phyloP scores from a whole-genome alignment of 2,888 invertebrate species.

The Ephialtes manifestator region DNA sequence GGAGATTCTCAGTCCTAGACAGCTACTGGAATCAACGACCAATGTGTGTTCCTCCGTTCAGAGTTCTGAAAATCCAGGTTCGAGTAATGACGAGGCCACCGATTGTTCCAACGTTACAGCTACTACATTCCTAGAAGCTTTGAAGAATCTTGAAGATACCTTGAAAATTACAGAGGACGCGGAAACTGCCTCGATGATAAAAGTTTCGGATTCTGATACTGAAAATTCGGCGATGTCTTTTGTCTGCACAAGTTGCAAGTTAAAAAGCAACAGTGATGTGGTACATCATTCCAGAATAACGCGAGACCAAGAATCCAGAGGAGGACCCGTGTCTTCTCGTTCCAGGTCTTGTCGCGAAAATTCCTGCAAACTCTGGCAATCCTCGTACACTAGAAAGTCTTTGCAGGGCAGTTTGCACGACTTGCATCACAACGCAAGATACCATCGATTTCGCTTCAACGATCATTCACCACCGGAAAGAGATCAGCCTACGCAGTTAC shows the following conservation, averaged over 20 bases:
- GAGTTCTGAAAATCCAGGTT: constrained; percentile 37
- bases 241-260: constrained; percentile 61
- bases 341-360: not conserved
- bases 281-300: not conserved
- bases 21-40: constrained; percentile 66
- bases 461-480: constrained; percentile 69
- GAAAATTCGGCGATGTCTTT: constrained; percentile 45
- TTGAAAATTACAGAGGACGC: constrained; percentile 31
- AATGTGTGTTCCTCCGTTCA: constrained; percentile 63
- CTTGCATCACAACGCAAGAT: constrained; percentile 4
- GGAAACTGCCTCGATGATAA: not conserved
- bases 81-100: not conserved
- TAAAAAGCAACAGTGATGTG: constrained; percentile 19
- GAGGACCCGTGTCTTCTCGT: constrained; percentile 2
- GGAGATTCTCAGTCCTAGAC: constrained; percentile 68
- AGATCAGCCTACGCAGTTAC: constrained; percentile 53
- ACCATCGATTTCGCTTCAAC: constrained; percentile 14
- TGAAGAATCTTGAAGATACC: constrained; percentile 66
- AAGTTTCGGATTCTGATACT: constrained; percentile 15
- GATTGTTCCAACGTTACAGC: constrained; percentile 11
- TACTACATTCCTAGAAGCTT: constrained; percentile 62
- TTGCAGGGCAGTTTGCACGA: not conserved
- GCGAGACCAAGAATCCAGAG: constrained; percentile 1
- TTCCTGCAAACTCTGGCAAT: constrained; percentile 33
- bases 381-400: constrained; percentile 11